Percentiles rank a stretch among this genome's conserved stretches.
Evolutionary conservation across 2,888 invertebrate species (phyloP).

Genomic region (Stenodera caucasica): DNA sequence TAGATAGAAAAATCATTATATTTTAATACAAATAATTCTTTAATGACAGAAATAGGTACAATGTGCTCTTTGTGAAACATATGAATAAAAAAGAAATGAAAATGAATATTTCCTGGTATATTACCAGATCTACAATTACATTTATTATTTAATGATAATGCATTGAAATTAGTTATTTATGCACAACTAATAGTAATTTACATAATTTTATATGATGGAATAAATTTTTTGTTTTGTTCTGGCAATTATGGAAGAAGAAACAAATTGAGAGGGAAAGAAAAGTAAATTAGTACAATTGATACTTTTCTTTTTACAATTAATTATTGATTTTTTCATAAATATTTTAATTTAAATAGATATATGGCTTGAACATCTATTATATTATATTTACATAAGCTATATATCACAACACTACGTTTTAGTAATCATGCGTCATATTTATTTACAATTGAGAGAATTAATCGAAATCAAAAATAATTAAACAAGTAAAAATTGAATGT

Average conservation of each 20-base stretch:
- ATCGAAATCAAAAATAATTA: too few relatives aligned
- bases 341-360: slow-evolving; percentile 30
- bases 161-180: slow-evolving; percentile 16
- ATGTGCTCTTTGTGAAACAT: slow-evolving; percentile 13
- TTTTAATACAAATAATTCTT: slow-evolving; percentile 27
- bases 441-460: slow-evolving; percentile 27
- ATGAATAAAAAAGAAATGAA: background rate
- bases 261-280: background rate
- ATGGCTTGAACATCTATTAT: slow-evolving; percentile 40
- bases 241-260: background rate
- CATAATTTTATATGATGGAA: slow-evolving; percentile 23
- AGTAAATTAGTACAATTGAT: background rate
- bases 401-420: slow-evolving; percentile 51
- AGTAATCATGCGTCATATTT: slow-evolving; percentile 38
- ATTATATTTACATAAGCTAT: slow-evolving; percentile 51
- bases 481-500: slow-evolving; percentile 13
- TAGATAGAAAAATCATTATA: too few relatives aligned
- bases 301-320: background rate
- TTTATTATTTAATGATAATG: background rate
- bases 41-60: slow-evolving; percentile 27
- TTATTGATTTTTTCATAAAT: slow-evolving; percentile 14
- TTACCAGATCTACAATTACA: slow-evolving; percentile 20
- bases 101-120: slow-evolving; percentile 4
- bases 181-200: slow-evolving; percentile 27
- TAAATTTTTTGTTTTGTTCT: slow-evolving; percentile 8